phyloP scores from a whole-genome alignment of 2,113 vertebrate genomes.

The Sebastes fasciatus region DNA sequence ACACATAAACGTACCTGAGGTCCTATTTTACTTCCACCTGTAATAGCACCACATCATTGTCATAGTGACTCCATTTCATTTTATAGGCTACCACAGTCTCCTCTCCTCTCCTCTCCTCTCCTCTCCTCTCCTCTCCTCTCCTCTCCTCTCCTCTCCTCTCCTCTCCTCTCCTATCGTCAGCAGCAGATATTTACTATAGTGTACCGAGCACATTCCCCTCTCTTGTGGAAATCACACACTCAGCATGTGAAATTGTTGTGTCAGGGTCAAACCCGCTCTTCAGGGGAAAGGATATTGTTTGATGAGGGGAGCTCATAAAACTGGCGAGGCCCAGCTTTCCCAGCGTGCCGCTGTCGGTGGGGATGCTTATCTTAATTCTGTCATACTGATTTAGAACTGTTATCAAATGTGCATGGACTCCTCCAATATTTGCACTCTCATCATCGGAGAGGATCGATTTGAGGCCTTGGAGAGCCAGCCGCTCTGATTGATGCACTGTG shows the following conservation, averaged over 20 bases:
- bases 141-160: neutral
- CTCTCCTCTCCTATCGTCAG: neutral
- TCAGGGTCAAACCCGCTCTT: slow-evolving; percentile 30
- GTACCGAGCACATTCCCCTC: neutral
- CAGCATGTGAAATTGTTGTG: slow-evolving; percentile 21
- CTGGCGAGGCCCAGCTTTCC: slow-evolving; percentile 3
- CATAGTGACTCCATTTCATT: neutral
- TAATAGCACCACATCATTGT: neutral
- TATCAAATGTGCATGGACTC: slow-evolving; percentile 23
- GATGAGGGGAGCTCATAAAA: slow-evolving; percentile 14
- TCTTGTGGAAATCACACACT: slow-evolving; percentile 19
- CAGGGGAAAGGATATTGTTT: slow-evolving; percentile 28
- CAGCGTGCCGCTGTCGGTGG: slow-evolving; percentile 1
- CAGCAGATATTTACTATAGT: slow-evolving; percentile 6
- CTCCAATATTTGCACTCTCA: slow-evolving; percentile 42
- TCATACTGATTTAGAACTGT: slow-evolving; percentile 55
- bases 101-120: neutral
- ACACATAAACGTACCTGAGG: neutral
- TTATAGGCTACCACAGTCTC: neutral
- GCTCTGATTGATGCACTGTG: slow-evolving; percentile 52
- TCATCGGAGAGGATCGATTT: slow-evolving; percentile 54
- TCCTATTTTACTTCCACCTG: neutral
- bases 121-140: neutral
- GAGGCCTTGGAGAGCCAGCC: slow-evolving; percentile 26
- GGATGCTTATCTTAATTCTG: slow-evolving; percentile 39